phyloP scores from a whole-genome alignment of 2,113 vertebrate genomes.

The Clarias magur region DNA sequence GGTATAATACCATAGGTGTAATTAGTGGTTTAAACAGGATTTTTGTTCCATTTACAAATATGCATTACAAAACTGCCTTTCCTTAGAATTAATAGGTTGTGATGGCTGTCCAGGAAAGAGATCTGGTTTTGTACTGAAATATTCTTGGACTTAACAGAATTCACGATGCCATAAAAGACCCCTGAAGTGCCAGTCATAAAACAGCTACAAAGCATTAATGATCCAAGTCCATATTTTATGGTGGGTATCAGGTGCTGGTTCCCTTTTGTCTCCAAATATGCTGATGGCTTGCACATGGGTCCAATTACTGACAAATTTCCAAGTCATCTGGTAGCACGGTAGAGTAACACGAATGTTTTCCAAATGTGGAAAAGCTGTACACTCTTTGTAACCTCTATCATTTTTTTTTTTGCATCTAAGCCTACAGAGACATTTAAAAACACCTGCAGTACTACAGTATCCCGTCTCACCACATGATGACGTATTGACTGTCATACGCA shows the following conservation, averaged over 20 bases:
- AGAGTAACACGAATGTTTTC: neutral
- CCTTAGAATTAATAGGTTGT: neutral
- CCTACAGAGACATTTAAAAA: neutral
- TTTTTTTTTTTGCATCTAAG: neutral
- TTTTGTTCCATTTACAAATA: neutral
- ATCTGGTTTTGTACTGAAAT: neutral
- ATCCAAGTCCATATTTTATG: neutral
- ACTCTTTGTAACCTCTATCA: neutral
- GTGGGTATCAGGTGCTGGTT: neutral
- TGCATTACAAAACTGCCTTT: neutral
- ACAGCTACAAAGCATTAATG: neutral
- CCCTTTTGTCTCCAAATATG: neutral
- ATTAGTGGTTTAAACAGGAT: neutral
- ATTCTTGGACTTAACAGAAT: neutral
- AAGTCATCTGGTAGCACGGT: neutral
- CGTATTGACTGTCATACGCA: neutral
- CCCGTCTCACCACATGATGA: neutral
- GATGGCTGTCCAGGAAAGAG: neutral
- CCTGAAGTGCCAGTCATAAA: neutral
- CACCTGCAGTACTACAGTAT: neutral
- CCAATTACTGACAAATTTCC: constrained; percentile 4
- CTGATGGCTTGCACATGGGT: neutral
- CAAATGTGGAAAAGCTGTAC: neutral
- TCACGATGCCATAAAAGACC: neutral
- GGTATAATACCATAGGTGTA: neutral